These are phyloP conservation scores for Ramphastos sulfuratus DNA, from an alignment of 2,113 vertebrate species.

Conservation along the genomic window DNA sequence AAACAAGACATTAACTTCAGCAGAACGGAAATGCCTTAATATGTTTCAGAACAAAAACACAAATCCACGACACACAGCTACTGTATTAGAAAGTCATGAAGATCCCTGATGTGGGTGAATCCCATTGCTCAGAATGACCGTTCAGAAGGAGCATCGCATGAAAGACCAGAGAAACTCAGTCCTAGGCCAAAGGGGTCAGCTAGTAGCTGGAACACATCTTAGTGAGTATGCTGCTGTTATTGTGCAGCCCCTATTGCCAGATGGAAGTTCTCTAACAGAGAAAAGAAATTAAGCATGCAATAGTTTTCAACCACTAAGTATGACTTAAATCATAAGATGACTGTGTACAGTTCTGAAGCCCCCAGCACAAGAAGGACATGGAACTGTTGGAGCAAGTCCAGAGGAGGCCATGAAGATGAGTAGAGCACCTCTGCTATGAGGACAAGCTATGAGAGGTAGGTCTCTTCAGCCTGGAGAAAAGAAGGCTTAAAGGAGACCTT, in stretches of 20 bases:
- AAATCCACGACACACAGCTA: not conserved
- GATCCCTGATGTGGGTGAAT: not conserved
- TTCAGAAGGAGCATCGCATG: rapidly evolving
- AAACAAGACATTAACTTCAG: not conserved
- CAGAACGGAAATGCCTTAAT: not conserved
- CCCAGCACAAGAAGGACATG: too few species aligned
- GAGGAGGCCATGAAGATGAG: too few species aligned
- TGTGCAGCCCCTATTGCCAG: not conserved
- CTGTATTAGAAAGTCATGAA: not conserved
- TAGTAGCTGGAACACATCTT: not conserved
- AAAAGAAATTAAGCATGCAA: not conserved
- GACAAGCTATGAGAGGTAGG: too few species aligned
- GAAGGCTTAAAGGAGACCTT: too few species aligned
- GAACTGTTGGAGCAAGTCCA: too few species aligned
- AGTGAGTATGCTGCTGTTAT: not conserved
- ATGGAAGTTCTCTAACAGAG: not conserved
- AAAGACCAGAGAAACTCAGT: not conserved
- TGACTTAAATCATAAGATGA: not conserved
- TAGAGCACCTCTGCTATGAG: too few species aligned
- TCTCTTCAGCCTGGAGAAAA: too few species aligned
- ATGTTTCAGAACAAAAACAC: not conserved
- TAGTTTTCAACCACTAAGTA: not conserved
- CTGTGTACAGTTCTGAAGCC: too few species aligned
- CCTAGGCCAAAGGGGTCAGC: not conserved
- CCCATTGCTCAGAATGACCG: not conserved